A percentile compares a stretch with the other conserved stretches of the same genome.
phyloP scores from a whole-genome alignment of 2,797 vertebrate genomes.

The Pseudocheirus occidentalis region DNA sequence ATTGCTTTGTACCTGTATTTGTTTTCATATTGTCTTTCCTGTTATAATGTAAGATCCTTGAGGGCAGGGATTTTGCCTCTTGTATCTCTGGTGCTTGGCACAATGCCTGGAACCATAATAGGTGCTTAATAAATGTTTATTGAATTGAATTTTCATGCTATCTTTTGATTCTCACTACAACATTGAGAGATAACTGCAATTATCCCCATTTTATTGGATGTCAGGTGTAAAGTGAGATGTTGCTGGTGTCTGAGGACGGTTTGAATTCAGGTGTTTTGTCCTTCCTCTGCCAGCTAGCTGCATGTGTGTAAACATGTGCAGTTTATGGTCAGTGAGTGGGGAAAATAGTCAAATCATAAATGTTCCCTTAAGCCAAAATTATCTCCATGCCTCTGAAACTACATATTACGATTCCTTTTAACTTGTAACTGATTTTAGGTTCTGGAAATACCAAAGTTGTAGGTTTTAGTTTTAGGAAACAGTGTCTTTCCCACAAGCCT shows the following conservation, averaged over 20 bases:
- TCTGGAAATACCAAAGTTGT: background rate
- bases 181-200: background rate
- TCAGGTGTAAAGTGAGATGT: background rate
- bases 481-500: background rate
- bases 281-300: background rate
- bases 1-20: background rate
- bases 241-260: background rate
- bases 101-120: background rate
- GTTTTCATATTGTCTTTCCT: background rate
- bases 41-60: background rate
- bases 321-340: background rate
- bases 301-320: background rate
- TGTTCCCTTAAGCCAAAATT: background rate
- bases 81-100: background rate
- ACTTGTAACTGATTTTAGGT: background rate
- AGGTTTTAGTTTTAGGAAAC: slow-evolving; percentile 1
- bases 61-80: background rate
- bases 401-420: background rate
- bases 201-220: background rate
- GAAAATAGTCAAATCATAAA: background rate
- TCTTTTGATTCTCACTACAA: background rate
- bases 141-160: background rate
- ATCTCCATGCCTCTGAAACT: background rate
- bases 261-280: background rate
- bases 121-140: background rate